Percentiles rank a stretch among this genome's conserved stretches.
Conservation (phyloP, 2,888 invertebrate species). For the Cynaeus angustus region DNA sequence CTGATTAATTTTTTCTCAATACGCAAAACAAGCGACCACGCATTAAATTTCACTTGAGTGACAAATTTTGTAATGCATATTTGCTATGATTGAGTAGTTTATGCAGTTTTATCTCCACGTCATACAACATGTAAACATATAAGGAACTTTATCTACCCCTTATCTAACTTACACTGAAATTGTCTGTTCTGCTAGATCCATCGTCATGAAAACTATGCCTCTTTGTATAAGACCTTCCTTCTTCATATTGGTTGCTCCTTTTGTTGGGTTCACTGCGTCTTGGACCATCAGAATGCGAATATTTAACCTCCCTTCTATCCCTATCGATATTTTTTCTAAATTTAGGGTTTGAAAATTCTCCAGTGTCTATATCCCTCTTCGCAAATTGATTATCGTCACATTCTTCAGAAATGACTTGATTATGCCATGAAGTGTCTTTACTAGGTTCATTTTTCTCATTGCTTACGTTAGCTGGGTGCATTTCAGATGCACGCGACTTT, state of each 20-base stretch:
- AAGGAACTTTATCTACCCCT: not conserved
- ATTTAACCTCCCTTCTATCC: not conserved
- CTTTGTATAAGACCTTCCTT: conserved; percentile 4
- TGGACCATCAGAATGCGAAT: not conserved
- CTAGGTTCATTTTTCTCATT: too few species aligned
- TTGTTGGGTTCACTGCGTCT: not conserved
- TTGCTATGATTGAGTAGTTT: too few species aligned
- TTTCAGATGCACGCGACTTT: too few species aligned
- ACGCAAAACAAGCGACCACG: too few species aligned
- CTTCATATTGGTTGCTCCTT: not conserved
- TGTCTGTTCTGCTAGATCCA: not conserved
- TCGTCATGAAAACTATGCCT: not conserved
- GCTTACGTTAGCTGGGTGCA: too few species aligned
- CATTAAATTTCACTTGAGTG: too few species aligned
- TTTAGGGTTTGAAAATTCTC: not conserved
- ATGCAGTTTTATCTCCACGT: too few species aligned
- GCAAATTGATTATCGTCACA: too few species aligned
- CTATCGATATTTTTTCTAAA: not conserved
- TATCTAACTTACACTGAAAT: conserved; percentile 8
- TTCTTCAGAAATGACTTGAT: too few species aligned
- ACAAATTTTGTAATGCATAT: too few species aligned
- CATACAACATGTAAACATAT: not conserved
- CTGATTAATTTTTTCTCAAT: too few species aligned
- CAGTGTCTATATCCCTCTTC: not conserved
- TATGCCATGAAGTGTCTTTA: too few species aligned